Evolutionary conservation across 2,888 invertebrate genomes (phyloP).

Genomic region (Callosobruchus maculatus): DNA sequence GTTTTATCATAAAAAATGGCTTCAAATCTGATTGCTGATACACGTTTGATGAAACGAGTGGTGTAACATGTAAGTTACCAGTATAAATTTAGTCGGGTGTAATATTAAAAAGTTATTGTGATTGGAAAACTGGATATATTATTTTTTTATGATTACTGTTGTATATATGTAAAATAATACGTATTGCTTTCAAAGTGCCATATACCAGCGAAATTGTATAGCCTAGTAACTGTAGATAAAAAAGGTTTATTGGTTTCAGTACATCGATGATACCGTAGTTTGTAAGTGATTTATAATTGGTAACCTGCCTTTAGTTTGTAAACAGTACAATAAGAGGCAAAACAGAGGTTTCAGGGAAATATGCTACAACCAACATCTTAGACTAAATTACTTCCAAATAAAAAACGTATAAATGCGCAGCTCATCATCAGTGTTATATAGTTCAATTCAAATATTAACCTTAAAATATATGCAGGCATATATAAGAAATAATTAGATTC

Average conservation of each 20-base stretch:
- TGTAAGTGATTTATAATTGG: slow-evolving; percentile 23
- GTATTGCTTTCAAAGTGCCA: slow-evolving; percentile 40
- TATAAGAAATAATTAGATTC: too few species aligned
- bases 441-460: too few species aligned
- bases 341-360: not conserved
- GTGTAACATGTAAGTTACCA: slow-evolving; percentile 31
- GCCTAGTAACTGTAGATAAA: slow-evolving; percentile 30
- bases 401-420: too few species aligned
- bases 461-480: too few species aligned
- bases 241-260: slow-evolving; percentile 32
- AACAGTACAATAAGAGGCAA: slow-evolving; percentile 46
- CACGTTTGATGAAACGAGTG: not conserved
- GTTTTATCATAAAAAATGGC: too few species aligned
- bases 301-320: slow-evolving; percentile 43
- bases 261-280: slow-evolving; percentile 32
- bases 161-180: slow-evolving; percentile 35
- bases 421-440: too few species aligned
- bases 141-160: slow-evolving; percentile 36
- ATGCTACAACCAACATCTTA: not conserved
- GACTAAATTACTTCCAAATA: too few species aligned
- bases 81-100: slow-evolving; percentile 28
- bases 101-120: slow-evolving; percentile 34
- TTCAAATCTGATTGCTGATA: not conserved
- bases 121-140: slow-evolving; percentile 35
- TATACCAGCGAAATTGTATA: slow-evolving; percentile 36